Percentiles rank a stretch among this genome's conserved stretches.
Conservation (phyloP, 1,140 invertebrate species). For the Eufriesea mexicana region DNA sequence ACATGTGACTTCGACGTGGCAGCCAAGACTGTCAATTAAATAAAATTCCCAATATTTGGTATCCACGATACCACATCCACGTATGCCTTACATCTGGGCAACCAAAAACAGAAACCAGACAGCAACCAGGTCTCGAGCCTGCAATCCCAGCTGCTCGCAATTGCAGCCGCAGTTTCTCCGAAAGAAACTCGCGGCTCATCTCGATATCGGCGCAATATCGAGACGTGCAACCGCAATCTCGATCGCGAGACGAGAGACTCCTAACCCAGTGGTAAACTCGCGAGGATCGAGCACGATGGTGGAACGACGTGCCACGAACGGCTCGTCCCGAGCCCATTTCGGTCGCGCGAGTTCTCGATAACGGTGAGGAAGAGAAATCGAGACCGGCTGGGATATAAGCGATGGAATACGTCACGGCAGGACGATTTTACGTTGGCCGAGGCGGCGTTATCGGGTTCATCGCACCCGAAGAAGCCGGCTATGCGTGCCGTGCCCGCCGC, state of each 20-base stretch:
- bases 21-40: too few species aligned
- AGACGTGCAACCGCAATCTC: constrained; percentile 3
- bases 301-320: background rate
- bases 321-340: background rate
- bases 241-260: background rate
- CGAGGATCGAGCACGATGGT: background rate
- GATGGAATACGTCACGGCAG: constrained; percentile 28
- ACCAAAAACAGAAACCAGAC: too few species aligned
- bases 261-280: background rate
- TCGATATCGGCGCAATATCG: too few species aligned
- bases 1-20: too few species aligned
- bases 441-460: constrained; percentile 27
- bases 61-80: too few species aligned
- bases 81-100: too few species aligned
- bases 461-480: constrained; percentile 28
- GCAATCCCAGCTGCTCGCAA: too few species aligned
- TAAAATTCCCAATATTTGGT: too few species aligned
- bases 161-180: too few species aligned
- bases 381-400: background rate
- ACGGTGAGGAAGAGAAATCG: background rate
- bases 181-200: too few species aligned
- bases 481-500: constrained; percentile 21
- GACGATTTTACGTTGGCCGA: constrained; percentile 16
- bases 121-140: too few species aligned
- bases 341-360: background rate